Base-by-base conservation (phyloP, 2,113 vertebrate genomes). In the Bufo gargarizans region DNA sequence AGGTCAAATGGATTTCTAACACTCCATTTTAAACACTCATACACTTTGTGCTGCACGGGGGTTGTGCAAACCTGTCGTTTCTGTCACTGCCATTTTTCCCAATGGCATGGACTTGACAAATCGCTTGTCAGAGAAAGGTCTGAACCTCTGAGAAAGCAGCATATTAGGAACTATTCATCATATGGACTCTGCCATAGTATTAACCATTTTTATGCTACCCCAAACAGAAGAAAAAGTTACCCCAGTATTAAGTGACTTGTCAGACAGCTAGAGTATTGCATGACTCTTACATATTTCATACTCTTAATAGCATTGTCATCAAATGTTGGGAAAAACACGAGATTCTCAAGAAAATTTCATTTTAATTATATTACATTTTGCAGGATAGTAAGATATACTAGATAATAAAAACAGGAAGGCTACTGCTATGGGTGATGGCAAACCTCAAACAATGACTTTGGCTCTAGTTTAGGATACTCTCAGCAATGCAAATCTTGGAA, bases 1-100 rank as follows among this genome's bases (percentile, higher is more conserved):
- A 88, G 87, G 87, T 88, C 87, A 88, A 88, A 88, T 84, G 81
- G 81, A 88, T 88, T 77, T 88, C 69, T 83, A 88, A 76, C 56
- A 83, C 45, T 59, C 80, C 49, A 55, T 82, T 77, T 88, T 88
- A 88, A 88, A 83, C 79, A 77, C 56, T 82, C 22, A 88, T 81
- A 88, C 55, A 82, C 78, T 86, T 63, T 61, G 74, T 53, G 65
- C 65, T 72, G 77, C 43, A 74, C 63, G 79, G 69, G 85, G 86
- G 79, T 58, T 83, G 86, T 76, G 79, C 71, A n/a, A 71, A 76
- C 77, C 56, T 88, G 79, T 83, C 79, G 72, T 59, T 77, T 55
- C 67, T 88, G 87, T 88, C 81, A 77, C 69, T 84, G 45, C 58
- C 14, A 77, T 88, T 83, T 88, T 67, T 50, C 71, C 80, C 72